These are phyloP conservation scores for Mormyrops boulengeri DNA, from an alignment of 2,797 vertebrate genomes.

Conservation along the genomic window DNA sequence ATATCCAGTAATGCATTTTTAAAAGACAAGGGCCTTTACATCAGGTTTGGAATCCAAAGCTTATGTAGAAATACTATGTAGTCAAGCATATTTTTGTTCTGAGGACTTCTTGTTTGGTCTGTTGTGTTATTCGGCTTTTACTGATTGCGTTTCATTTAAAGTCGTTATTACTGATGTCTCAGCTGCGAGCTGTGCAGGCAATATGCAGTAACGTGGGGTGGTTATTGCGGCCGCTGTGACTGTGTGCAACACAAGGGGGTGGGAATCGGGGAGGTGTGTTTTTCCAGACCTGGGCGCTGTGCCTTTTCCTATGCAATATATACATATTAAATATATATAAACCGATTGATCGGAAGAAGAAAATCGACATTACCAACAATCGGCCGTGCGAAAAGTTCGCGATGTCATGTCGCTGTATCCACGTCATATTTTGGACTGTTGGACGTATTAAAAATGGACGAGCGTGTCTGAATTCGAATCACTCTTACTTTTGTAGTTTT, in stretches of 20 bases:
- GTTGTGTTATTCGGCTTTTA: constrained; percentile 31
- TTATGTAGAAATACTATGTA: constrained; percentile 49
- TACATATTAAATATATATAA: not conserved
- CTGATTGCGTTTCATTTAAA: constrained; percentile 37
- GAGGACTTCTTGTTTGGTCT: constrained; percentile 51
- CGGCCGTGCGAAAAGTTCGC: not conserved
- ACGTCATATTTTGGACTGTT: constrained; percentile 82
- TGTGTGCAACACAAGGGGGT: not conserved
- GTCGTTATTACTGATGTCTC: constrained; percentile 31
- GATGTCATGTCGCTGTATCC: constrained; percentile 74
- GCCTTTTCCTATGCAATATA: constrained; percentile 99
- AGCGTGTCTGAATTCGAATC: constrained; percentile 91
- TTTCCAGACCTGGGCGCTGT: constrained; percentile 39
- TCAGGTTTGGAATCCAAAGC: constrained; percentile 64
- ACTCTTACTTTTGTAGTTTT: constrained; percentile 99
- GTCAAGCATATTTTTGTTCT: constrained; percentile 45
- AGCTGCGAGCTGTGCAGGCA: constrained; percentile 30
- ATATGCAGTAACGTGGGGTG: constrained; percentile 38
- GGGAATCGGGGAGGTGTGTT: not conserved
- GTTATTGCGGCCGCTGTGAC: not conserved
- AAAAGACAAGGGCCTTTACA: not conserved
- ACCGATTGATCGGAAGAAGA: not conserved
- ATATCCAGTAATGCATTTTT: constrained; percentile 56
- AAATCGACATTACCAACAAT: not conserved
- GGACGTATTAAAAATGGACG: constrained; percentile 71